Conservation (phyloP, 2,113 vertebrate genomes). For the Nothoprocta pentlandii region DNA sequence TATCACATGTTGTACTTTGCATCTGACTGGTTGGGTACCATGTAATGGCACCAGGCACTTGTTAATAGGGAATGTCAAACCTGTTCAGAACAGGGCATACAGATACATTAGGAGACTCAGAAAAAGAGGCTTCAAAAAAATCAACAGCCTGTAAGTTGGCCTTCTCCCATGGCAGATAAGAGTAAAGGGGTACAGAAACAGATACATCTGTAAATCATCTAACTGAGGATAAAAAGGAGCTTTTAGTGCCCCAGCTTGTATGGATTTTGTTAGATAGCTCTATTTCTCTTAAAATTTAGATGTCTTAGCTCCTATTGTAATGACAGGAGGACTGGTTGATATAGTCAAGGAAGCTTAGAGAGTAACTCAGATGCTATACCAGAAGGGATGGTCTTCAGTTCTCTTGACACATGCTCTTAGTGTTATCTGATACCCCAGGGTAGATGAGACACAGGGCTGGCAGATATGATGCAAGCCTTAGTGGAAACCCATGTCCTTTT, state of each 20-base stretch:
- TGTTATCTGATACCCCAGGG: background rate
- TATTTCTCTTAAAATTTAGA: background rate
- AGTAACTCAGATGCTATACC: background rate
- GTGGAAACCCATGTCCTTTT: background rate
- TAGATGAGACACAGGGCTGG: background rate
- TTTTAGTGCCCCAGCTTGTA: background rate
- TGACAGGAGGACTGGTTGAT: background rate
- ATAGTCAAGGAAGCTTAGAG: background rate
- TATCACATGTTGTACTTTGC: background rate
- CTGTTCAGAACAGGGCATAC: accelerated
- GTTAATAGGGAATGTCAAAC: background rate
- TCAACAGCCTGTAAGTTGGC: background rate
- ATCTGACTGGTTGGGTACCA: background rate
- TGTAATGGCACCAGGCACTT: background rate
- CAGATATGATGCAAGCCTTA: background rate
- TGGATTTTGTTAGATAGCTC: background rate
- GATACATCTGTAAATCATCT: background rate
- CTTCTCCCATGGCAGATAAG: background rate
- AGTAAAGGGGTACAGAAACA: background rate
- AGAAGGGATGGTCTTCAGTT: background rate
- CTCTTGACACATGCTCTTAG: background rate
- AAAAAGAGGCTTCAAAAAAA: background rate
- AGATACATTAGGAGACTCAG: background rate
- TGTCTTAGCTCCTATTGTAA: background rate
- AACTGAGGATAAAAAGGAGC: background rate